Percentiles rank a stretch among this genome's conserved stretches.
Conservation (phyloP, 1,140 invertebrate genomes). For the Polypedilum vanderplanki region DNA sequence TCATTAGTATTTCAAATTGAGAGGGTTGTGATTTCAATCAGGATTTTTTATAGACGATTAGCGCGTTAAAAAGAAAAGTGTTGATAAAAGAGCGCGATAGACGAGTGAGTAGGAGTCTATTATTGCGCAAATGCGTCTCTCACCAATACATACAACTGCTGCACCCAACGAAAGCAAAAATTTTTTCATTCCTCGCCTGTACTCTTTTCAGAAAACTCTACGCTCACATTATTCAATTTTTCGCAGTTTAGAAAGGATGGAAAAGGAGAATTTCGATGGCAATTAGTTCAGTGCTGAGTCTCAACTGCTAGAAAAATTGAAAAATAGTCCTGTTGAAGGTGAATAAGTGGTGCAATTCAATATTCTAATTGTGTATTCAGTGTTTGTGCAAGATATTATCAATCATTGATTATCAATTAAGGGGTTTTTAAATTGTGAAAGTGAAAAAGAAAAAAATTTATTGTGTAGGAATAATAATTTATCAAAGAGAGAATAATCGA, state of each 20-base stretch:
- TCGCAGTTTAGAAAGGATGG: conserved; percentile 1
- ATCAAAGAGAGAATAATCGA: not conserved
- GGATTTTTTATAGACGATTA: not conserved
- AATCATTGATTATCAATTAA: conserved; percentile 14
- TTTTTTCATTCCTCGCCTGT: not conserved
- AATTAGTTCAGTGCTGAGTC: conserved; percentile 22
- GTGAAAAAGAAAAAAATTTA: not conserved
- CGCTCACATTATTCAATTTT: conserved; percentile 4
- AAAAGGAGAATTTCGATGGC: not conserved
- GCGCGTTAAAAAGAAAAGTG: not conserved
- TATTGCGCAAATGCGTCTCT: not conserved
- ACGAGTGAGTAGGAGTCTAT: not conserved
- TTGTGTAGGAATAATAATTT: not conserved
- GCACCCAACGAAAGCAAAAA: not conserved
- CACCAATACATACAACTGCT: not conserved
- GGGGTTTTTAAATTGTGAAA: not conserved
- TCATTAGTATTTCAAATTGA: conserved; percentile 2
- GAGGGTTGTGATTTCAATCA: not conserved
- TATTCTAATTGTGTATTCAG: not conserved
- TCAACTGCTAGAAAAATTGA: not conserved
- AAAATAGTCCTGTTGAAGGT: not conserved
- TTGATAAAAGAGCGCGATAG: conserved; percentile 4
- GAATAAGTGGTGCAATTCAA: not conserved
- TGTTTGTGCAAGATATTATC: not conserved
- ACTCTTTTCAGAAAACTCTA: not conserved